These are phyloP conservation scores for Masnerella sp. DNA, from an alignment of 2,888 invertebrate genomes.

Conservation along the genomic window DNA sequence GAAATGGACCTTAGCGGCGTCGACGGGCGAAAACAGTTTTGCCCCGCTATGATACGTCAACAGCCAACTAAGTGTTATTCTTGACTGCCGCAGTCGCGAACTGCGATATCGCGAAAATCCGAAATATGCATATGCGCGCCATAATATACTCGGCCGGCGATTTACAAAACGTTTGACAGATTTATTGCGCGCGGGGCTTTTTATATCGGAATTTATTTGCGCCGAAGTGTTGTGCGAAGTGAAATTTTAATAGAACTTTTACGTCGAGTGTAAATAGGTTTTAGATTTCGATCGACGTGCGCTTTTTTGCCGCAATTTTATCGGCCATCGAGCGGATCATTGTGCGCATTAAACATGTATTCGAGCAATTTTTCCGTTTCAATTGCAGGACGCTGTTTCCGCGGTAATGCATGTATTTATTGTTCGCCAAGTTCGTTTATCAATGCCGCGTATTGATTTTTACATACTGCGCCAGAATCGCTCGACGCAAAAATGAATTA, in stretches of 20 bases:
- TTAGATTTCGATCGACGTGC: neutral
- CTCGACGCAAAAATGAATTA: too few relatives aligned
- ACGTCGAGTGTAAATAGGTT: constrained; percentile 5
- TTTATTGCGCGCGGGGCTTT: constrained; percentile 16
- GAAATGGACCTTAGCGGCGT: constrained; percentile 55
- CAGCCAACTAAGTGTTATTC: constrained; percentile 40
- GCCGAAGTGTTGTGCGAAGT: neutral
- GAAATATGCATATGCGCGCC: constrained; percentile 28
- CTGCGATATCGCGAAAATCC: constrained; percentile 38
- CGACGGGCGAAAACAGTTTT: constrained; percentile 45
- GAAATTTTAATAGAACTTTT: constrained; percentile 8
- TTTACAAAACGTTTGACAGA: constrained; percentile 32
- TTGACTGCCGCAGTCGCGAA: constrained; percentile 34
- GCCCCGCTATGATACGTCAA: constrained; percentile 39
- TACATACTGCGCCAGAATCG: too few relatives aligned
- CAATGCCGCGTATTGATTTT: too few relatives aligned
- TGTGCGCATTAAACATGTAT: neutral
- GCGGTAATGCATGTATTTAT: too few relatives aligned
- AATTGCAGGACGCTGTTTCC: too few relatives aligned
- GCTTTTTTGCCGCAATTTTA: neutral
- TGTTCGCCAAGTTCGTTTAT: too few relatives aligned
- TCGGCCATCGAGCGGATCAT: neutral
- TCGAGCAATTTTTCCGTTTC: neutral
- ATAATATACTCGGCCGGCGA: constrained; percentile 23
- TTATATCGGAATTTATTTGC: constrained; percentile 13